These are phyloP conservation scores for Mus pahari DNA, from an alignment of 2,113 vertebrate species.

Conservation along the genomic window DNA sequence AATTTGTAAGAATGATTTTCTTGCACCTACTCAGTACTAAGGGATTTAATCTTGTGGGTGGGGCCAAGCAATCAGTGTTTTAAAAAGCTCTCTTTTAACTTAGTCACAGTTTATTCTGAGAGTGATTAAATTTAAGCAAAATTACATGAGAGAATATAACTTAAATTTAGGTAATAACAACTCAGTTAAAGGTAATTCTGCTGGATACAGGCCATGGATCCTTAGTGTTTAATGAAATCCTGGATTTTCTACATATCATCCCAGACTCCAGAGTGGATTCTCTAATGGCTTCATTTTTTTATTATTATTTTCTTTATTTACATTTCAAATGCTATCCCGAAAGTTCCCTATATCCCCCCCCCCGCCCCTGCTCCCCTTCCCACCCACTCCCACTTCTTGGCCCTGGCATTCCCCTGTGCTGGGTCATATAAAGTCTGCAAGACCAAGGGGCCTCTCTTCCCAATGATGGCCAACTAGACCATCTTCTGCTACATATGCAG, in stretches of 20 bases:
- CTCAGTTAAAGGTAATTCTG: not conserved
- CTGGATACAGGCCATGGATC: not conserved
- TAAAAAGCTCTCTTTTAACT: not conserved
- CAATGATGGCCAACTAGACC: too few species aligned
- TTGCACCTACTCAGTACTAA: rapidly evolving
- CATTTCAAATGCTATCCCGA: too few species aligned
- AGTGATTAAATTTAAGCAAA: not conserved
- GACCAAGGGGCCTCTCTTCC: too few species aligned
- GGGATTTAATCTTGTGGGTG: not conserved
- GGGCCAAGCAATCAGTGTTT: not conserved
- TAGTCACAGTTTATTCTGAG: not conserved
- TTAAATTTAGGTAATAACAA: not conserved
- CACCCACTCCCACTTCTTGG: too few species aligned
- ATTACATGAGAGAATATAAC: not conserved
- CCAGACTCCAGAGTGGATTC: not conserved
- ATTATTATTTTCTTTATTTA: too few species aligned
- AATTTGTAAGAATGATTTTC: not conserved
- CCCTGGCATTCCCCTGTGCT: too few species aligned
- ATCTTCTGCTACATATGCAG: too few species aligned
- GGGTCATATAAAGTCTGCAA: too few species aligned
- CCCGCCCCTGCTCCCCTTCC: too few species aligned
- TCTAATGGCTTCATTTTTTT: not conserved
- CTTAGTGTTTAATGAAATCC: not conserved
- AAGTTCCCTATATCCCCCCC: too few species aligned
- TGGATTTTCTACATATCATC: not conserved